phyloP scores from a whole-genome alignment of 2,888 invertebrate genomes.

The Byasa hedistus region DNA sequence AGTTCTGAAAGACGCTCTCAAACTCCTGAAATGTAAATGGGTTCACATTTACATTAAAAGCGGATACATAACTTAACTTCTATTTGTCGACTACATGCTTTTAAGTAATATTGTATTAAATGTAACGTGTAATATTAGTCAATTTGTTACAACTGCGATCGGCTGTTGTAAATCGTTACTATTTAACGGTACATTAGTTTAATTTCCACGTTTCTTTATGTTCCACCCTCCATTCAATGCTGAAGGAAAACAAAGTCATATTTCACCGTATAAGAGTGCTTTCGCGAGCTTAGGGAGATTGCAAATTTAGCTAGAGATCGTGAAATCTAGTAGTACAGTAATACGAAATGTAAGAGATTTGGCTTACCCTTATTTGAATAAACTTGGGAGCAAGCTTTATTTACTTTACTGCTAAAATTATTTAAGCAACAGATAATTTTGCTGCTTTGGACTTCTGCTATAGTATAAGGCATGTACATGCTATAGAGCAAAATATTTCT shows the following conservation, averaged over 20 bases:
- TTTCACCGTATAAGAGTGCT: slow-evolving; percentile 3
- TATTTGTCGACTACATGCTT: no score
- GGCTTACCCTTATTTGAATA: not conserved
- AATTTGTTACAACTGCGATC: slow-evolving; percentile 7
- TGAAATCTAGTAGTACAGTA: not conserved
- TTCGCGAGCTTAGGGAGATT: not conserved
- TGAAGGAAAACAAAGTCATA: slow-evolving; percentile 22
- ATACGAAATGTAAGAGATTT: not conserved
- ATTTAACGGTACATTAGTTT: slow-evolving; percentile 17
- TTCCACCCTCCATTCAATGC: slow-evolving; percentile 10
- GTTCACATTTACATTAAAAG: no score
- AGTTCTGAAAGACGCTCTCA: no score
- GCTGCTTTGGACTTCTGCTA: no score
- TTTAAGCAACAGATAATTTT: no score
- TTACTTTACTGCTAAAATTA: no score
- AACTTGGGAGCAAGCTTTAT: not conserved
- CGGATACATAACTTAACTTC: no score
- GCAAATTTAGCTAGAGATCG: not conserved
- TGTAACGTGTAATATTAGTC: slow-evolving; percentile 4
- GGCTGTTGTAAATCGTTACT: slow-evolving; percentile 9
- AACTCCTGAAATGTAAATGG: no score
- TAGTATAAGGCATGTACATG: no score
- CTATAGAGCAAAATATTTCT: no score
- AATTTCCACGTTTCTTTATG: not conserved
- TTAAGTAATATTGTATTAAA: not conserved